A percentile compares a stretch with the other conserved stretches of the same genome.
Evolutionary conservation across 1,140 invertebrate species (phyloP).

Genomic region (Drosophila tsacasi): DNA sequence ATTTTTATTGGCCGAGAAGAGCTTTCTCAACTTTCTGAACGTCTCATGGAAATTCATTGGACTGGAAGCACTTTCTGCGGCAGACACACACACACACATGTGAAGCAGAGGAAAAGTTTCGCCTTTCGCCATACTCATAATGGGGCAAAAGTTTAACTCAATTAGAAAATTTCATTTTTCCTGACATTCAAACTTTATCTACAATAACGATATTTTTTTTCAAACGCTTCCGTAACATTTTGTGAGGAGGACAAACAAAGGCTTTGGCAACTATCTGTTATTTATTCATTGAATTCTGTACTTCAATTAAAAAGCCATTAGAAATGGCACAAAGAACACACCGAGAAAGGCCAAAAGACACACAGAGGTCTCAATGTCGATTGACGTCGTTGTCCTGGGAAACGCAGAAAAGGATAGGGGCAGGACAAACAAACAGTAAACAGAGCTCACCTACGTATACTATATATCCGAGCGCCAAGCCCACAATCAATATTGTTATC

Average conservation of each 20-base stretch:
- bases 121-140: slow-evolving; percentile 51
- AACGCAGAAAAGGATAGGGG: slow-evolving; percentile 54
- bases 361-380: slow-evolving; percentile 54
- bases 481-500: slow-evolving; percentile 77
- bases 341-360: slow-evolving; percentile 3
- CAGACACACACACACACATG: slow-evolving; percentile 3
- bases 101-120: slow-evolving; percentile 35
- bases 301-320: slow-evolving; percentile 81
- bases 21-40: slow-evolving; percentile 29
- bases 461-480: slow-evolving; percentile 12
- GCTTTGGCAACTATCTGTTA: slow-evolving; percentile 64
- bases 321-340: slow-evolving; percentile 31
- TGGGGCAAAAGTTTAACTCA: slow-evolving; percentile 54
- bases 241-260: slow-evolving; percentile 31
- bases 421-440: slow-evolving; percentile 50
- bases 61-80: slow-evolving; percentile 40
- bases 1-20: slow-evolving; percentile 36
- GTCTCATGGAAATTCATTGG: slow-evolving; percentile 43
- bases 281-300: slow-evolving; percentile 77
- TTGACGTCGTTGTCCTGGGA: slow-evolving; percentile 57
- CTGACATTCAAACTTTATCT: slow-evolving; percentile 47
- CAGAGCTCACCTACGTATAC: slow-evolving; percentile 32
- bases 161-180: slow-evolving; percentile 66
- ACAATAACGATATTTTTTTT: slow-evolving; percentile 19
- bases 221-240: slow-evolving; percentile 15